These are phyloP conservation scores for Ethmia dodecea DNA, from an alignment of 2,888 invertebrate species.

Conservation along the genomic window DNA sequence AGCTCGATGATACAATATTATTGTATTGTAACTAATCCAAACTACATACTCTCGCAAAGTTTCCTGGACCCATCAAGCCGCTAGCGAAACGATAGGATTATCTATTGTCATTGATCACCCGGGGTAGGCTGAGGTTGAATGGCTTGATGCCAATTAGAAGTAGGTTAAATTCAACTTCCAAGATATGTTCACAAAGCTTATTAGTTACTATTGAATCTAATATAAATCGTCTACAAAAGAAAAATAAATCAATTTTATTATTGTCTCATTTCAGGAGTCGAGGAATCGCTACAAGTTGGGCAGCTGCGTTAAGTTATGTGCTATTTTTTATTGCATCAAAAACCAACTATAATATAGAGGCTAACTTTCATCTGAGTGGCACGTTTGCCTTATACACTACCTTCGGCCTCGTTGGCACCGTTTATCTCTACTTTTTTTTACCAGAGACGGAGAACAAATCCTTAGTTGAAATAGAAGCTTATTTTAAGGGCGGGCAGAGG, in stretches of 20 bases:
- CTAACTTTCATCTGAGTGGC: conserved; percentile 62
- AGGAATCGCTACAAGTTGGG: conserved; percentile 68
- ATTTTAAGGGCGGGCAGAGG: conserved; percentile 53
- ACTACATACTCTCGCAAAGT: too few relatives aligned
- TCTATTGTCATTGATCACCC: too few relatives aligned
- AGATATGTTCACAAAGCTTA: too few relatives aligned
- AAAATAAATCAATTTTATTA: too few relatives aligned
- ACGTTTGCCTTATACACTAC: conserved; percentile 65
- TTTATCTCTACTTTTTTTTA: conserved; percentile 70
- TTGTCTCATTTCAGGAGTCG: conserved; percentile 58
- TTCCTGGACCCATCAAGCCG: too few relatives aligned
- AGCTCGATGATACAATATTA: background rate
- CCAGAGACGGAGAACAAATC: conserved; percentile 76
- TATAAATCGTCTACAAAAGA: too few relatives aligned
- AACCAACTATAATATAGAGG: conserved; percentile 73
- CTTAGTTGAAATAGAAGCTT: conserved; percentile 71
- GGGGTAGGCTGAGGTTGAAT: too few relatives aligned
- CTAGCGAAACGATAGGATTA: too few relatives aligned
- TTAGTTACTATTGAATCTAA: too few relatives aligned
- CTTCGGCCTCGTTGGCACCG: conserved; percentile 60
- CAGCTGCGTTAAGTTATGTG: conserved; percentile 69
- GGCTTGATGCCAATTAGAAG: too few relatives aligned
- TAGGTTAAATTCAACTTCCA: too few relatives aligned
- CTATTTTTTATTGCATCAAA: conserved; percentile 70
- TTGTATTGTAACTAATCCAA: background rate